Conservation (phyloP, 2,113 vertebrate genomes). For the Peromyscus leucopus region DNA sequence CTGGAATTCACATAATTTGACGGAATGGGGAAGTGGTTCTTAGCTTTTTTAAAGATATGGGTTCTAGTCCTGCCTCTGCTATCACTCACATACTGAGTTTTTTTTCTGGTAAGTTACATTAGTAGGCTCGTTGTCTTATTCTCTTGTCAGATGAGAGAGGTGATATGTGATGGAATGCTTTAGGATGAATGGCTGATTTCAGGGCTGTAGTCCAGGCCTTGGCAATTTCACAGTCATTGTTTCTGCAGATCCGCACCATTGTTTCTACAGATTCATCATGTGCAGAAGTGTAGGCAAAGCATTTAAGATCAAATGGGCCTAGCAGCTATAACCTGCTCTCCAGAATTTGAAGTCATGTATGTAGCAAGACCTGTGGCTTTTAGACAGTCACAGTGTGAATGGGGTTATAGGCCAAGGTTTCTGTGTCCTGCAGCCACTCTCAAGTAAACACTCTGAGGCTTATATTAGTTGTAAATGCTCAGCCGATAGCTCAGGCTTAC, state of each 20-base stretch:
- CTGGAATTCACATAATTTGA: neutral
- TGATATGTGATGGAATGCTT: neutral
- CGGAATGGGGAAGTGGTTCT: neutral
- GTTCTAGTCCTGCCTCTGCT: neutral
- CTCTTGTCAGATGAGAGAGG: neutral
- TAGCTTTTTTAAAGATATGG: neutral
- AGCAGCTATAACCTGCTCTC: neutral
- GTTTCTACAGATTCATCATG: neutral
- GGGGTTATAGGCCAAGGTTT: neutral
- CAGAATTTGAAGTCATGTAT: neutral
- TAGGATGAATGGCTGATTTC: neutral
- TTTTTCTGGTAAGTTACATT: neutral
- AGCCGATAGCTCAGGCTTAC: too few relatives aligned
- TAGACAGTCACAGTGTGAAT: neutral
- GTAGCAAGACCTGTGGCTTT: neutral
- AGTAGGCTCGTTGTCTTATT: neutral
- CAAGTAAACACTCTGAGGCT: too few relatives aligned
- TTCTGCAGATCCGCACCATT: neutral
- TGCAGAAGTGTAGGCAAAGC: neutral
- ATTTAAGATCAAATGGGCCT: neutral
- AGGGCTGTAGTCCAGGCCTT: neutral
- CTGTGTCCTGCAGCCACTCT: too few relatives aligned
- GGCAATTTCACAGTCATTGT: neutral
- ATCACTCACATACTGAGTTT: neutral
- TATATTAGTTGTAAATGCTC: too few relatives aligned